These are phyloP conservation scores for Diachrysia chrysitis DNA, from an alignment of 2,888 invertebrate species.

Conservation along the genomic window DNA sequence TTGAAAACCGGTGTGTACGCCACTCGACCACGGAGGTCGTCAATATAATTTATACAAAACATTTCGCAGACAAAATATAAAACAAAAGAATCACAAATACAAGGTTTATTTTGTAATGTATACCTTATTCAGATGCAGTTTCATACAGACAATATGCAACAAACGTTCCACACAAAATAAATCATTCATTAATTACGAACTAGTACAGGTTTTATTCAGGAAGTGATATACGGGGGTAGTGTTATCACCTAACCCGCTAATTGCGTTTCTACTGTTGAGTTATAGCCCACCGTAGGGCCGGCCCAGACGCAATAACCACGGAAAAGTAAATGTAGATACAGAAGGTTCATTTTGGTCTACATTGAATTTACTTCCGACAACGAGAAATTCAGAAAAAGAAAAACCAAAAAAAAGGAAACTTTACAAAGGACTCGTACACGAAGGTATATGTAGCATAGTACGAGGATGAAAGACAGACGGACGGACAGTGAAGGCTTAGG, in stretches of 20 bases:
- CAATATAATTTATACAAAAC: not conserved
- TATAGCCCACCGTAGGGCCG: constrained; percentile 67
- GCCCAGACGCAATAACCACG: constrained; percentile 57
- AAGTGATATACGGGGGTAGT: constrained; percentile 58
- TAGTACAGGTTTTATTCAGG: constrained; percentile 64
- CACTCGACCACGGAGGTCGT: too few species aligned
- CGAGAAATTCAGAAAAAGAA: too few species aligned
- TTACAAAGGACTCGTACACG: too few species aligned
- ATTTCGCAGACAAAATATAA: not conserved
- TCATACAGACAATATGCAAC: constrained; percentile 27
- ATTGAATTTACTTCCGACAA: not conserved
- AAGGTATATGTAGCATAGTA: too few species aligned
- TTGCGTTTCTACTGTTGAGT: constrained; percentile 81
- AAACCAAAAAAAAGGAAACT: too few species aligned
- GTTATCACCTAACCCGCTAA: constrained; percentile 83
- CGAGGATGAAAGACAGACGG: too few species aligned
- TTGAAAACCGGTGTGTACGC: too few species aligned
- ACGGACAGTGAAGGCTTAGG: too few species aligned
- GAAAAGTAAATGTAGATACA: constrained; percentile 7
- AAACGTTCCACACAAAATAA: constrained; percentile 41
- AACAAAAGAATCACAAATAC: not conserved
- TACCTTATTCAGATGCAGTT: constrained; percentile 5
- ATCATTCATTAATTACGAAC: constrained; percentile 57
- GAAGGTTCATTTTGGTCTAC: constrained; percentile 10
- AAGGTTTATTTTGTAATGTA: constrained; percentile 8